Conservation (phyloP, 2,797 vertebrate genomes). For the Neosilurus hyrtlii region DNA sequence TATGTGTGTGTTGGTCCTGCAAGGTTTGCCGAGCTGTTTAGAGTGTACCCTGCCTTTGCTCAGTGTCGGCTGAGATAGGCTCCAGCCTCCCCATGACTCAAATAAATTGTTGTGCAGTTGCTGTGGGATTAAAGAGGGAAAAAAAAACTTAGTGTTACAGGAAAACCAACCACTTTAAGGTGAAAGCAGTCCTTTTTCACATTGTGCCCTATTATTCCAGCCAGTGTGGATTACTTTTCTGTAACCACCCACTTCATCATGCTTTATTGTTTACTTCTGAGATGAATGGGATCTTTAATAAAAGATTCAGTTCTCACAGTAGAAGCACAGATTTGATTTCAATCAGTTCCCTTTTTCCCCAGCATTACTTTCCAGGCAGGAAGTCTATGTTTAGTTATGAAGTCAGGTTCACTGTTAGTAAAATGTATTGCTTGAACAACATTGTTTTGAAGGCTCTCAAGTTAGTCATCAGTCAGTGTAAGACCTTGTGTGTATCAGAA, state of each 20-base stretch:
- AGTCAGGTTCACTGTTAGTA: constrained; percentile 9
- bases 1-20: too few relatives aligned
- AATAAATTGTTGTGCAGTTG: not conserved
- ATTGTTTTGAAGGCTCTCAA: constrained; percentile 9
- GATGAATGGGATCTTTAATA: not conserved
- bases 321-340: constrained; percentile 12
- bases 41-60: too few relatives aligned
- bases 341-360: constrained; percentile 1
- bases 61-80: too few relatives aligned
- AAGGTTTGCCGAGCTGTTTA: too few relatives aligned
- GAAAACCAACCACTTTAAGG: not conserved
- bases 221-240: not conserved
- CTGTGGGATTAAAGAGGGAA: not conserved
- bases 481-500: constrained; percentile 1
- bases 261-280: not conserved
- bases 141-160: not conserved
- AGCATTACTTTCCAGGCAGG: not conserved
- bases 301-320: not conserved
- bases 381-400: constrained; percentile 16
- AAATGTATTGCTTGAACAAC: constrained; percentile 32
- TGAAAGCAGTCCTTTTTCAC: not conserved
- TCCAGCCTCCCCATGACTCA: too few relatives aligned
- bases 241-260: not conserved
- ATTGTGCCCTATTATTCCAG: not conserved
- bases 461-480: constrained; percentile 2